A percentile compares a stretch with the other conserved stretches of the same genome.
These are phyloP conservation scores for Notolepis coatsorum DNA, from an alignment of 2,797 vertebrate species.

Conservation along the genomic window DNA sequence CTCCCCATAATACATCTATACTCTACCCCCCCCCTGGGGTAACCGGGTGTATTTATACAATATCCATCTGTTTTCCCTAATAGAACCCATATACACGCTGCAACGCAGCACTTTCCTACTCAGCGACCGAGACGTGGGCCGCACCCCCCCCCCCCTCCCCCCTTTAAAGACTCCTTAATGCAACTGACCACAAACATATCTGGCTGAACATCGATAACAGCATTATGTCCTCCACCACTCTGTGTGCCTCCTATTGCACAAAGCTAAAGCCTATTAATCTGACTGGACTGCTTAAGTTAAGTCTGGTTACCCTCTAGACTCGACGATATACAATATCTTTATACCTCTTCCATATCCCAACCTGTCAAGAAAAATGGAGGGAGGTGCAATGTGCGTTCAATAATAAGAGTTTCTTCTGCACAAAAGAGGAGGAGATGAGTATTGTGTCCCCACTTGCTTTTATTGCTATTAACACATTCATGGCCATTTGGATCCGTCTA, in stretches of 20 bases:
- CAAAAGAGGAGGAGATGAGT: too few species aligned
- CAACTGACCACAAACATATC: slow-evolving; percentile 54
- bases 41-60: slow-evolving; percentile 31
- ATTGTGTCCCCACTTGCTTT: too few species aligned
- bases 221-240: slow-evolving; percentile 30
- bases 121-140: slow-evolving; percentile 57
- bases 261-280: slow-evolving; percentile 43
- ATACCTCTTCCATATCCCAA: slow-evolving; percentile 20
- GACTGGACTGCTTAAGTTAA: not conserved
- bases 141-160: slow-evolving; percentile 15
- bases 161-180: slow-evolving; percentile 35
- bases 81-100: slow-evolving; percentile 18
- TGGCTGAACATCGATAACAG: slow-evolving; percentile 62
- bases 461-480: too few species aligned
- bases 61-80: slow-evolving; percentile 55
- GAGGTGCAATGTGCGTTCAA: slow-evolving; percentile 47
- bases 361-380: slow-evolving; percentile 52
- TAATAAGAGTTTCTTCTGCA: too few species aligned
- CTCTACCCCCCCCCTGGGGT: slow-evolving; percentile 34
- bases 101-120: slow-evolving; percentile 47
- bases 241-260: slow-evolving; percentile 25
- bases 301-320: slow-evolving; percentile 7
- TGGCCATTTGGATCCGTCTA: too few species aligned
- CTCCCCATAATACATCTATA: slow-evolving; percentile 61
- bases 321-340: slow-evolving; percentile 29